phyloP scores from a whole-genome alignment of 2,113 vertebrate genomes.

The Hydrochoerus hydrochaeris region DNA sequence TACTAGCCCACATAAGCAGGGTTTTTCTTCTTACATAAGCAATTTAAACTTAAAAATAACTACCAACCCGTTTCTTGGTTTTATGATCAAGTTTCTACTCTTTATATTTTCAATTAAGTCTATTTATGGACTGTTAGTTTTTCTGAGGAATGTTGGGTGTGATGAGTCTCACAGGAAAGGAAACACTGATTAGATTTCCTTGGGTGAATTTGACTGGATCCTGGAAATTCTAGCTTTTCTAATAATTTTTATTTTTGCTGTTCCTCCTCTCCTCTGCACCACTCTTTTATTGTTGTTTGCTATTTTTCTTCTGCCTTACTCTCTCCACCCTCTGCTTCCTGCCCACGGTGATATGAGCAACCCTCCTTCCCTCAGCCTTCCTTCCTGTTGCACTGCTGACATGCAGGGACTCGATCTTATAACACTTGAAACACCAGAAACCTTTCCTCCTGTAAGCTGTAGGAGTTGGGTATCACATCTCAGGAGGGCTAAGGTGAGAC shows the following conservation, averaged over 20 bases:
- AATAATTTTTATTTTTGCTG: neutral
- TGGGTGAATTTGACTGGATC: neutral
- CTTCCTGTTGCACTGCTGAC: neutral
- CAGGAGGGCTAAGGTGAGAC: neutral
- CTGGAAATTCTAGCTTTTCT: neutral
- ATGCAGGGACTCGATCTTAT: neutral
- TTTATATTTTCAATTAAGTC: neutral
- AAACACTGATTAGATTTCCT: neutral
- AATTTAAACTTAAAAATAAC: neutral
- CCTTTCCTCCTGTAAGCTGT: neutral
- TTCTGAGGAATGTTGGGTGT: neutral
- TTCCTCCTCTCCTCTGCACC: neutral
- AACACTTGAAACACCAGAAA: neutral
- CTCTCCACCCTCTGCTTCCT: neutral
- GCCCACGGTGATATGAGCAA: neutral
- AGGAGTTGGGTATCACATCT: neutral
- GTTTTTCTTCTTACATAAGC: neutral
- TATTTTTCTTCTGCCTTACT: neutral
- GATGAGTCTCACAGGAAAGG: neutral
- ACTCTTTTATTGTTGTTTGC: neutral
- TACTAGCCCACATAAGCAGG: neutral
- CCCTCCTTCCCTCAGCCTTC: too few species aligned
- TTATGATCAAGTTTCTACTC: neutral
- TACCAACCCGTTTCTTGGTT: neutral
- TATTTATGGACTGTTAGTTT: neutral